Evolutionary conservation across 2,113 vertebrate genomes (phyloP), one percentile per base, ranked within the genome.

Genomic region (Ageneiosus marmoratus): DNA sequence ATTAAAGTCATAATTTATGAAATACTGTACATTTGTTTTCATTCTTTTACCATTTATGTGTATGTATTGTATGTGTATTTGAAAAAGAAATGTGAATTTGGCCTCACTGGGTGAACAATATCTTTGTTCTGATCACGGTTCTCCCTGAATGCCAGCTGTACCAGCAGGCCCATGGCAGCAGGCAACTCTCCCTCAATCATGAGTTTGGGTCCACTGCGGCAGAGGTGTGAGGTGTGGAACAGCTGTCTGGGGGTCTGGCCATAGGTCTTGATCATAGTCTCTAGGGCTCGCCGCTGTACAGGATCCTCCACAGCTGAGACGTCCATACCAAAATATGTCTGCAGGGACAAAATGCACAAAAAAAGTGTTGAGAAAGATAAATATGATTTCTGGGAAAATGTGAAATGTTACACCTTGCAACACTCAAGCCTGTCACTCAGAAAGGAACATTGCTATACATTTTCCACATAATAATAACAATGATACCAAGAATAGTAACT

Each of bases 261-360:
- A 0, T 99, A 99, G 0, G 98, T 99, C 90, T 99, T 99, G 86
- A 99, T 98, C 98, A 99, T 99, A 27, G 98, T 99, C 92, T 99
- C 98, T 65, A 99, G 92, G 2, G 98, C 98, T 60, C 98, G 94
- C 67, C 98, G 94, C 93, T 99, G 98, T 72, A 99, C 98, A 0
- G 98, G 95, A 89, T 99, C 98, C 90, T 99, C 98, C 34, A 99
- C 98, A 13, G 98, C 95, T 37, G 98, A 98, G 32, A 99, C 98
- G 69, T 99, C 98, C 97, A 99, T 98, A 53, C 98, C 98, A 89
- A 99, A 99, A 82, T 99, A 99, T 0, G 98, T 99, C 98, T 99
- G 89, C 1, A 87, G 72, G 51, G 27, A 37, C 5, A 2, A 34
- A 51, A 34, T 32, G 1, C 9, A 20, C 5, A 20, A 32, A 29